phyloP scores from a whole-genome alignment of 2,888 invertebrate genomes.

The Zhuqinia jingwanae region DNA sequence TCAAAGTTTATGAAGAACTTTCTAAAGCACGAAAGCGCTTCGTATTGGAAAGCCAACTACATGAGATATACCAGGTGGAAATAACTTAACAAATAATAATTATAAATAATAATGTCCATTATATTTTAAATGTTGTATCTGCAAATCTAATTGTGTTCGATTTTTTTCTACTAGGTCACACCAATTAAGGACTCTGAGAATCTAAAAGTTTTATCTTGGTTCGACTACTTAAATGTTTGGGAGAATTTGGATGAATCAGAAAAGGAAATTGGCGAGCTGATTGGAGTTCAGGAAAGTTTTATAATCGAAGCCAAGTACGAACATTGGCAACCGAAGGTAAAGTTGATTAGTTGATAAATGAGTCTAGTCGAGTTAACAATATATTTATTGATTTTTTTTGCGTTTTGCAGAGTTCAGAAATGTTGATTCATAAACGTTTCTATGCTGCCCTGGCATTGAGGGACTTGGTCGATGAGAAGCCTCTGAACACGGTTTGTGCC shows the following conservation, averaged over 20 bases:
- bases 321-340: too few species aligned
- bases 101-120: too few species aligned
- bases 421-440: slow-evolving; percentile 86
- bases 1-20: slow-evolving; percentile 93
- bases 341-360: too few species aligned
- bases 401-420: too few species aligned
- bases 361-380: too few species aligned
- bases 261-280: slow-evolving; percentile 92
- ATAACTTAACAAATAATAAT: too few species aligned
- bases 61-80: slow-evolving; percentile 96
- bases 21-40: slow-evolving; percentile 94
- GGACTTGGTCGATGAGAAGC: slow-evolving; percentile 95
- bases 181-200: slow-evolving; percentile 92
- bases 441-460: slow-evolving; percentile 94
- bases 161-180: slow-evolving; percentile 84
- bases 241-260: slow-evolving; percentile 88
- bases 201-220: slow-evolving; percentile 85
- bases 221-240: slow-evolving; percentile 93
- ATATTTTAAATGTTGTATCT: too few species aligned
- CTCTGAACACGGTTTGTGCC: slow-evolving; percentile 89
- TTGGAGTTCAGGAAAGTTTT: slow-evolving; percentile 94
- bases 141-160: too few species aligned
- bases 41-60: slow-evolving; percentile 96
- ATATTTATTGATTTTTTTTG: too few species aligned
- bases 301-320: slow-evolving; percentile 87